Conservation (phyloP, 2,888 invertebrate genomes). For the Phorcus lineatus region DNA sequence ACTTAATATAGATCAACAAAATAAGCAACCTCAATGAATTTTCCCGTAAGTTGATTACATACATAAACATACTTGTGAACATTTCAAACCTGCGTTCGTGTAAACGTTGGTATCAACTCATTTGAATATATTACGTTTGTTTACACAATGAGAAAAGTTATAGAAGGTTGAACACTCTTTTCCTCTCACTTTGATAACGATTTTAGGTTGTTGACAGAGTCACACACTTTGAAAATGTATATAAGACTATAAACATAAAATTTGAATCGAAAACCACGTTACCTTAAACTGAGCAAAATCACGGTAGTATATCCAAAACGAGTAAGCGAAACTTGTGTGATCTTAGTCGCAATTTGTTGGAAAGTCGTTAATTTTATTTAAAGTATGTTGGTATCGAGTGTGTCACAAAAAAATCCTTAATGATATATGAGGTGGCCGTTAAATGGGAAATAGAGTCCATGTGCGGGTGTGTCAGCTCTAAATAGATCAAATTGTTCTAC, state of each 20-base stretch:
- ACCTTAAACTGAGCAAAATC: neutral
- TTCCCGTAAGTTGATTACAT: too few relatives aligned
- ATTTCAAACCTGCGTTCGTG: too few relatives aligned
- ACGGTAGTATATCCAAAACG: neutral
- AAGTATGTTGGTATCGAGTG: neutral
- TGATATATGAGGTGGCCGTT: neutral
- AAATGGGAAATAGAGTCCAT: neutral
- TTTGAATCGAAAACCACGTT: neutral
- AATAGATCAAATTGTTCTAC: neutral
- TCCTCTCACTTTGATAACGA: too few relatives aligned
- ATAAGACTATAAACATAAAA: neutral
- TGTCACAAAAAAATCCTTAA: neutral
- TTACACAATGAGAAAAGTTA: too few relatives aligned
- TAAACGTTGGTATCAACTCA: too few relatives aligned
- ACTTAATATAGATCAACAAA: too few relatives aligned
- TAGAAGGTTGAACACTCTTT: too few relatives aligned
- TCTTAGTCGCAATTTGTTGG: neutral
- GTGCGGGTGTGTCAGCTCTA: conserved; percentile 1
- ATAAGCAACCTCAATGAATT: too few relatives aligned
- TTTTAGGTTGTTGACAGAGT: too few relatives aligned
- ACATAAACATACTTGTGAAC: too few relatives aligned
- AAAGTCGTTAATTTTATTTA: neutral
- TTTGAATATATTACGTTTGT: too few relatives aligned
- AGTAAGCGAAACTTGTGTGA: neutral
- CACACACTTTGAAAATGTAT: neutral